phyloP scores from a whole-genome alignment of 2,797 vertebrate species.

The Takifugu ocellatus region DNA sequence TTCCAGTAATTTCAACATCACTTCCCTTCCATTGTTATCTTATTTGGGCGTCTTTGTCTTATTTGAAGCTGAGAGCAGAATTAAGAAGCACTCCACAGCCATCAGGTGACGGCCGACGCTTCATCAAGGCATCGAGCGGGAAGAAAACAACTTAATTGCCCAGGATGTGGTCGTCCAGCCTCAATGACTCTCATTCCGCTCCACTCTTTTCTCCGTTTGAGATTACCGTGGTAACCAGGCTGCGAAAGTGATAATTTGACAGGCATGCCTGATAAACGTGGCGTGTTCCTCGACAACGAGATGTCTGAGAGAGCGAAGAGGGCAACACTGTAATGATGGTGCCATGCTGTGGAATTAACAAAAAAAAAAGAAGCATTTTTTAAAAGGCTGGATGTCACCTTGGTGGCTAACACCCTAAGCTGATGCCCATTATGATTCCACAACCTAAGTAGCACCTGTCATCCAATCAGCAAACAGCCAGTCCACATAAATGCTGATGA shows the following conservation, averaged over 20 bases:
- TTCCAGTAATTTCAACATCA: conserved; percentile 10
- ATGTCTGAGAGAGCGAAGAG: neutral
- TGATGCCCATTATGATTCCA: conserved; percentile 53
- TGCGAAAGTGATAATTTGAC: conserved; percentile 48
- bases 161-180: conserved; percentile 51
- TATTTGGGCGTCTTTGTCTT: conserved; percentile 5
- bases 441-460: conserved; percentile 59
- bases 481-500: conserved; percentile 11
- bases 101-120: conserved; percentile 62
- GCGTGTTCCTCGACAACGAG: conserved; percentile 25
- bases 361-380: conserved; percentile 45
- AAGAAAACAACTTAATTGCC: conserved; percentile 53
- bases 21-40: conserved; percentile 3
- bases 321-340: conserved; percentile 14
- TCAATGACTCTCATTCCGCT: conserved; percentile 37
- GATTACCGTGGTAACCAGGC: conserved; percentile 65
- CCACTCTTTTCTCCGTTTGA: conserved; percentile 43
- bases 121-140: conserved; percentile 55
- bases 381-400: conserved; percentile 54
- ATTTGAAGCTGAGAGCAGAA: conserved; percentile 35
- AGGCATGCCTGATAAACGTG: conserved; percentile 42
- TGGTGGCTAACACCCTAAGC: conserved; percentile 29
- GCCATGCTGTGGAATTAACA: conserved; percentile 20
- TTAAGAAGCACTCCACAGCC: conserved; percentile 40
- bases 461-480: conserved; percentile 35